Evolutionary conservation across 2,113 vertebrate species (phyloP).

Genomic region (Hemichromis elongatus): DNA sequence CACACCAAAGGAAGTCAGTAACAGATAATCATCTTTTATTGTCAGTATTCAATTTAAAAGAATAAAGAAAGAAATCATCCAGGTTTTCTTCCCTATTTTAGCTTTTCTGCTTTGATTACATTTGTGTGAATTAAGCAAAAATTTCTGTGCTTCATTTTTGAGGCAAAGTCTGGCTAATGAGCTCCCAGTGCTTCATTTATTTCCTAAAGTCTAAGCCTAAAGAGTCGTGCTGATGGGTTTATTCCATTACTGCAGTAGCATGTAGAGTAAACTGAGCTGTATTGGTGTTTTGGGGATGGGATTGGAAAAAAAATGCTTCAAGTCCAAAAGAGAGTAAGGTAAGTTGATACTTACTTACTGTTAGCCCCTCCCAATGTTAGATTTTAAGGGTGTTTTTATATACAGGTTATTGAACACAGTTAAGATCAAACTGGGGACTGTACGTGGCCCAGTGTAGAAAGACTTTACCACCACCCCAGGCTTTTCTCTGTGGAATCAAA

Average conservation of each 20-base stretch:
- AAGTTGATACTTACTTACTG: not conserved
- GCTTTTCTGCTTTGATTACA: not conserved
- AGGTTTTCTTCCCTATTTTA: not conserved
- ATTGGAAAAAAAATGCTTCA: not conserved
- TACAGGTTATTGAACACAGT: not conserved
- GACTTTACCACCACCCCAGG: accelerated
- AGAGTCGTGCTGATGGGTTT: not conserved
- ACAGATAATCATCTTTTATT: not conserved
- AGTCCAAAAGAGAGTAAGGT: not conserved
- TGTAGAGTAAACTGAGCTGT: not conserved
- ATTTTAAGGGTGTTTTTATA: accelerated
- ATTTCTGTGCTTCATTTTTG: not conserved
- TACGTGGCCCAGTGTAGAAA: no score
- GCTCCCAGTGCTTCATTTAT: not conserved
- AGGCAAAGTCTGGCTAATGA: not conserved
- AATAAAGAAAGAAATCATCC: not conserved
- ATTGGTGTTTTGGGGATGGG: not conserved
- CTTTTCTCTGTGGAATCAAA: not conserved
- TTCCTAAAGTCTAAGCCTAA: not conserved
- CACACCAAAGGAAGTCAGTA: not conserved
- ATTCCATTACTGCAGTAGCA: not conserved
- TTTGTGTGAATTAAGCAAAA: not conserved
- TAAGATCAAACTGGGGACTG: not conserved
- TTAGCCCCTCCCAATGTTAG: not conserved
- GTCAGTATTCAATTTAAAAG: not conserved